These are phyloP conservation scores for Reticulitermes speratus DNA, from an alignment of 1,140 invertebrate genomes.

Conservation along the genomic window DNA sequence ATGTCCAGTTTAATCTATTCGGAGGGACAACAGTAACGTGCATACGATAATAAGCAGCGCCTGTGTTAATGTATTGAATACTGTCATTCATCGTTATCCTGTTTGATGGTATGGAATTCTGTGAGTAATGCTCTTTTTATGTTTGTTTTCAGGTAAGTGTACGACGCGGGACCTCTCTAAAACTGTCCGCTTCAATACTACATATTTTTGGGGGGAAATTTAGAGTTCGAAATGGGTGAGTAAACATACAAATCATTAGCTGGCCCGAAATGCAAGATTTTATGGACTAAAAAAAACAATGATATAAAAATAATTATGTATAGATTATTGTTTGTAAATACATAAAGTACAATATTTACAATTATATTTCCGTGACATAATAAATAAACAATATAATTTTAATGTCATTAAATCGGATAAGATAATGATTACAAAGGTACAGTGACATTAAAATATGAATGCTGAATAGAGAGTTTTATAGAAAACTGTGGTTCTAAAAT, in stretches of 20 bases:
- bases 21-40: not conserved
- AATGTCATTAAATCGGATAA: not conserved
- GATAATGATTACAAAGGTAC: not conserved
- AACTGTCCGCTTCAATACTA: not conserved
- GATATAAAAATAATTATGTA: too few relatives aligned
- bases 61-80: conserved; percentile 3
- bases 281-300: not conserved
- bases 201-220: not conserved
- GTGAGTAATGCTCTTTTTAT: not conserved
- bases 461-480: too few relatives aligned
- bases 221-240: not conserved
- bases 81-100: not conserved
- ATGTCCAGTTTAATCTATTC: not conserved
- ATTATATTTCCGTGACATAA: not conserved
- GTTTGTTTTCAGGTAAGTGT: not conserved
- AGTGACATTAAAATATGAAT: not conserved
- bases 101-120: not conserved
- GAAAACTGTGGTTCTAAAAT: too few relatives aligned
- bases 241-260: not conserved
- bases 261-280: not conserved
- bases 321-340: not conserved
- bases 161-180: not conserved
- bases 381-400: not conserved
- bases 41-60: not conserved
- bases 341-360: not conserved